Base-by-base conservation (phyloP, 2,113 vertebrate species). In the Anthoscopus minutus region DNA sequence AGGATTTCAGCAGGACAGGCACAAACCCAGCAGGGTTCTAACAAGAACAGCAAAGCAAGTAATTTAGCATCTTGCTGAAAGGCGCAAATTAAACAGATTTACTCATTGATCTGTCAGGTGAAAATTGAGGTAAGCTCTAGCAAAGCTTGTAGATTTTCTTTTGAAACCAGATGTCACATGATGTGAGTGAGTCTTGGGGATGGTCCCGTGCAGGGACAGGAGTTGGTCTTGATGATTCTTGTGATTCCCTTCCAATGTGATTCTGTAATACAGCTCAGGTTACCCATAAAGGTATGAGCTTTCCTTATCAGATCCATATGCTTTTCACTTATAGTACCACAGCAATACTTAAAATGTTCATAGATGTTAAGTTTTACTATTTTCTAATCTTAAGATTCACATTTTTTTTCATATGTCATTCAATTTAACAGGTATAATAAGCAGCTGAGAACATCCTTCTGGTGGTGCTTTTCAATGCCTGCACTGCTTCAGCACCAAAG, bases 151-250 rank as follows among this genome's bases (percentile, higher is more conserved):
- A 56, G 28, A 47, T 25, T 38, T 66, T 24, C 15, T 35, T 48
- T 33, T 42, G 42, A 77, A 92, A 86, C 30, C 4, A 12, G 16
- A 61, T 1, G 22, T 37, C 67, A 51, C 14, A 37, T 10, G 25
- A 66, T 22, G 35, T 30, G 33, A 76, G 7, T 44, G 61, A 69
- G 15, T 53, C 27, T 23, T 53, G 64, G 45, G 28, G 23, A 53
- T 0, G 2, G 38, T 37, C 45, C 27, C 0, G 0, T 60, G 38
- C 33, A 61, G 54, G 54, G 30, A 15, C 19, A 86, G 28, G 28
- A 53, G 53, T 1, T 28, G 22, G 27, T 53, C 28, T 33, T 10
- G 9, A 42, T 31, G 51, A 45, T 33, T 42, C 37, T 15, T 45
- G 6, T 15, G 37, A 37, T 15, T 20, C 8, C 15, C 53, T 60